A percentile compares a stretch with the other conserved stretches of the same genome.
Evolutionary conservation across 2,113 vertebrate species (phyloP).

Genomic region (Myanophis thanlyinensis): DNA sequence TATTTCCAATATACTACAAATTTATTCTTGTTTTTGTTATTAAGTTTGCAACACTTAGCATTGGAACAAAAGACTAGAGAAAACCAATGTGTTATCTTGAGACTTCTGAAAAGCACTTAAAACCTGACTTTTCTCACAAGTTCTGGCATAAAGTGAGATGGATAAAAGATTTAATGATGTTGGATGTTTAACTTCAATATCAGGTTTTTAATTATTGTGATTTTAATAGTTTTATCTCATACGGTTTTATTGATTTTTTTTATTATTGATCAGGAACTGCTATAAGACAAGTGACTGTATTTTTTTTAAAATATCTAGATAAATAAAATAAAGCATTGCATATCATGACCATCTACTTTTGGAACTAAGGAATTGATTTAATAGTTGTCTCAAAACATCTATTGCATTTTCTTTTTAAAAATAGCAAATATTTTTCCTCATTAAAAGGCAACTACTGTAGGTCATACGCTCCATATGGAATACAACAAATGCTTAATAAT

Average conservation of each 20-base stretch:
- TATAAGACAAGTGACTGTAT: too few relatives aligned
- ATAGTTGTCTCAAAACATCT: slow-evolving; percentile 14
- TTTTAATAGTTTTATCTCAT: too few relatives aligned
- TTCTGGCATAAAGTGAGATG: too few relatives aligned
- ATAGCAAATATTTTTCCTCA: background rate
- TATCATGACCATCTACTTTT: background rate
- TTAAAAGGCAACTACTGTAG: slow-evolving; percentile 37
- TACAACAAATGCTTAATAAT: background rate
- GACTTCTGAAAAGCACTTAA: background rate
- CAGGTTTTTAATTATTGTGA: too few relatives aligned
- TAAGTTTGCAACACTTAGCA: slow-evolving; percentile 34
- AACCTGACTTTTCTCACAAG: too few relatives aligned
- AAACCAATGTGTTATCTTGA: slow-evolving; percentile 31
- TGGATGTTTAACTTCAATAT: too few relatives aligned
- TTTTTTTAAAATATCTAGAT: too few relatives aligned
- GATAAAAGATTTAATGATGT: too few relatives aligned
- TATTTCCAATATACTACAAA: slow-evolving; percentile 51
- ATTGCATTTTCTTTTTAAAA: background rate
- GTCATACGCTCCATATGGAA: background rate
- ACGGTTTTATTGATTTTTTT: too few relatives aligned
- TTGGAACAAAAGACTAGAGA: slow-evolving; percentile 27
- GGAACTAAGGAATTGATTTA: background rate
- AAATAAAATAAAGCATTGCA: background rate
- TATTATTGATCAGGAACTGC: too few relatives aligned
- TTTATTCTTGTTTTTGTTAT: slow-evolving; percentile 46